Percentiles rank a stretch among this genome's conserved stretches.
Conservation (phyloP, 2,113 vertebrate species). For the Balaeniceps rex region DNA sequence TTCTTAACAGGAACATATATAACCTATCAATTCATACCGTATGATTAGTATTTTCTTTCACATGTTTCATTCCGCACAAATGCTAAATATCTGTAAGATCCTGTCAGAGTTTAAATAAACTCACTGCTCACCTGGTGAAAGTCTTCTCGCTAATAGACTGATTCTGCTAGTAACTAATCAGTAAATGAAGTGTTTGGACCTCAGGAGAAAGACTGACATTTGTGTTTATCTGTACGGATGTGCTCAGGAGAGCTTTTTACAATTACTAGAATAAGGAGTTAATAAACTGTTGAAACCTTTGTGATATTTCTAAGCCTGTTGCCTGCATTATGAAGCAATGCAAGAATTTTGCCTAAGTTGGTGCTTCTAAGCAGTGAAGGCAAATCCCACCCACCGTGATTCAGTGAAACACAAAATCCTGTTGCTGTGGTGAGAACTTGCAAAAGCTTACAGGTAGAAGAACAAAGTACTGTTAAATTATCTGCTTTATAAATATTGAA, state of each 20-base stretch:
- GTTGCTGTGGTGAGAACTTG: not conserved
- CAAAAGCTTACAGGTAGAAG: not conserved
- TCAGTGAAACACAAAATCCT: not conserved
- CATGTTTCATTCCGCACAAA: not conserved
- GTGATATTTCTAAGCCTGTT: not conserved
- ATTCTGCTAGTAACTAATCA: not conserved
- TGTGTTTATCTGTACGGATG: not conserved
- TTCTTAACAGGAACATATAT: not conserved
- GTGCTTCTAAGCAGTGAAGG: not conserved
- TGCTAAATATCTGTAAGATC: not conserved
- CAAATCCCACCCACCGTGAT: not conserved
- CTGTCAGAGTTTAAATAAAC: not conserved
- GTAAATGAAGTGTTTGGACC: not conserved
- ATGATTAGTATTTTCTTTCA: not conserved
- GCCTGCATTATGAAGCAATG: not conserved
- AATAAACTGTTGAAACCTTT: not conserved
- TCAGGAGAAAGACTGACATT: not conserved
- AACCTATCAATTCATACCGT: not conserved
- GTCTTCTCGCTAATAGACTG: not conserved
- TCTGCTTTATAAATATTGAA: not conserved
- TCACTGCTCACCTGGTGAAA: not conserved
- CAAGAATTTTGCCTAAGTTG: not conserved
- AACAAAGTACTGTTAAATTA: not conserved
- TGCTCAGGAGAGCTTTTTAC: not conserved
- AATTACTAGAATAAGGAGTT: not conserved